Percentiles rank a stretch among this genome's conserved stretches.
Evolutionary conservation across 2,888 invertebrate genomes (phyloP).

Genomic region (Drosophila testacea): DNA sequence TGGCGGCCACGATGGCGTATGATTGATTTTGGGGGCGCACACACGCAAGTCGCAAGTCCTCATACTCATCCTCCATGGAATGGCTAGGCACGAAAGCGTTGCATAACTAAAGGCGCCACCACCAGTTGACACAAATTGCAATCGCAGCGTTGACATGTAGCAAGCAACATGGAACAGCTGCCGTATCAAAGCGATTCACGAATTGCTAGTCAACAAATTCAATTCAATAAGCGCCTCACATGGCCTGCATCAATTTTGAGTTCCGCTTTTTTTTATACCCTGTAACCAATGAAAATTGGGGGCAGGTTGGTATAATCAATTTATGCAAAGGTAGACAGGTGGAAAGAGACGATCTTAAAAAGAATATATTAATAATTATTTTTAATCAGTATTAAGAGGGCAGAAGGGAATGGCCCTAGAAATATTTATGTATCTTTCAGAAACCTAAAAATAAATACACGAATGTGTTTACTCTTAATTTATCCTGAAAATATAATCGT

Average conservation of each 20-base stretch:
- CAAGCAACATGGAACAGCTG: constrained; percentile 28
- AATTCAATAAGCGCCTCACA: constrained; percentile 65
- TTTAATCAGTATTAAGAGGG: neutral
- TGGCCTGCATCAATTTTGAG: constrained; percentile 27
- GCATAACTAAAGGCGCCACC: constrained; percentile 63
- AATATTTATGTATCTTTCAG: no score
- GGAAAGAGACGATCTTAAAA: no score
- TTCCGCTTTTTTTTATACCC: constrained; percentile 11
- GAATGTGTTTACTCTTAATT: no score
- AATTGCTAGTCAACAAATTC: constrained; percentile 70
- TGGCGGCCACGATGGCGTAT: constrained; percentile 62
- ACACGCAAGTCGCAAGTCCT: constrained; percentile 27
- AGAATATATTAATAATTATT: neutral
- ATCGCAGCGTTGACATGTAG: constrained; percentile 63
- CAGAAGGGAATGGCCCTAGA: no score
- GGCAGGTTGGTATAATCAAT: neutral
- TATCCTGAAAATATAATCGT: no score
- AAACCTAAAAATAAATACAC: no score
- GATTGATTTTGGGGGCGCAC: constrained; percentile 67
- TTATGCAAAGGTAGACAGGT: neutral
- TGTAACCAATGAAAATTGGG: neutral
- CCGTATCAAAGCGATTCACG: constrained; percentile 39
- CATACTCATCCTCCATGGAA: neutral
- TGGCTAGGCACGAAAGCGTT: constrained; percentile 59
- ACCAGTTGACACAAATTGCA: constrained; percentile 40